These are phyloP conservation scores for Clarias magur DNA, from an alignment of 2,113 vertebrate genomes.

Conservation along the genomic window DNA sequence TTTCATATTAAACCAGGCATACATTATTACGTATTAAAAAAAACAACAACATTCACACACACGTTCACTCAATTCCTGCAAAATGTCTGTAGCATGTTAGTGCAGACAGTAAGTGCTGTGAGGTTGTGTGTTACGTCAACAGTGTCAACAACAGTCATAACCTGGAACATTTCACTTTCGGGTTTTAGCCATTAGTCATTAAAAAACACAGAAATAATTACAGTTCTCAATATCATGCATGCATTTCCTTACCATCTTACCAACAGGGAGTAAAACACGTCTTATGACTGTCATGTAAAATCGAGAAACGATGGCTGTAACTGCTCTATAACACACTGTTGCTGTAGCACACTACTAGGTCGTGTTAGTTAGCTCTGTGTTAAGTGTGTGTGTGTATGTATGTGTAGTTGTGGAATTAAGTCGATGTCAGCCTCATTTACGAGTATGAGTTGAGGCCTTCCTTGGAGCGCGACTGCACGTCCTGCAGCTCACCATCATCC, in stretches of 20 bases:
- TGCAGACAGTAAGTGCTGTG: slow-evolving; percentile 59
- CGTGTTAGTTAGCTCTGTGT: slow-evolving; percentile 76
- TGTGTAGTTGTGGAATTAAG: slow-evolving; percentile 58
- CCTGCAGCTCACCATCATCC: slow-evolving; percentile 95
- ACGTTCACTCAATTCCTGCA: slow-evolving; percentile 73
- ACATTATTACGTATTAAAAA: slow-evolving; percentile 67
- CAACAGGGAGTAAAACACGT: slow-evolving; percentile 28
- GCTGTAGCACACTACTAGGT: slow-evolving; percentile 59
- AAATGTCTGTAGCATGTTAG: slow-evolving; percentile 75
- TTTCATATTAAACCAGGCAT: slow-evolving; percentile 68
- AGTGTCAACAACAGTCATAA: slow-evolving; percentile 30
- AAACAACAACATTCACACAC: slow-evolving; percentile 73
- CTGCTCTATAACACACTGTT: slow-evolving; percentile 45
- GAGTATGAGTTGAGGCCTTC: slow-evolving; percentile 99
- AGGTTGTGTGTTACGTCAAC: slow-evolving; percentile 43
- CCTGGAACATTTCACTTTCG: slow-evolving; percentile 1
- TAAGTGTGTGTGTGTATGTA: slow-evolving; percentile 68
- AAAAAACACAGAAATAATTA: slow-evolving; percentile 42
- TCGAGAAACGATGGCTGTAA: slow-evolving; percentile 27
- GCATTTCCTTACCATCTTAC: slow-evolving; percentile 23
- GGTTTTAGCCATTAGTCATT: slow-evolving; percentile 29
- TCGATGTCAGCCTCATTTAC: slow-evolving; percentile 74
- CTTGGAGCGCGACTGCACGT: slow-evolving; percentile 97
- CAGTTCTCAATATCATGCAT: slow-evolving; percentile 19
- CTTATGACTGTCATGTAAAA: slow-evolving; percentile 18